phyloP scores from a whole-genome alignment of 2,888 invertebrate genomes.

The Xanthorhoe spadicearia region DNA sequence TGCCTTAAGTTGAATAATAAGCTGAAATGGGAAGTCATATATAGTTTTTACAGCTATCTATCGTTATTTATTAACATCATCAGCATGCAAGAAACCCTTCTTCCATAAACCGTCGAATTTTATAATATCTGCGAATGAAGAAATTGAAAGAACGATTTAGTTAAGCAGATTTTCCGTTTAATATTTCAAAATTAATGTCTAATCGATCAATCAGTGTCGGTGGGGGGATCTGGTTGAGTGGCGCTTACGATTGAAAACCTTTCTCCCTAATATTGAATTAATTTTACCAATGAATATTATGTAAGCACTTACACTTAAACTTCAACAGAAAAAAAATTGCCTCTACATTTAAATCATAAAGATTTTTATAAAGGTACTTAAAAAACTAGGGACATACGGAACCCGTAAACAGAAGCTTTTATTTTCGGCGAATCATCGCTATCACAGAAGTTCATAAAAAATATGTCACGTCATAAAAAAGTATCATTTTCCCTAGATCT shows the following conservation, averaged over 20 bases:
- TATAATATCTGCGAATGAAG: neutral
- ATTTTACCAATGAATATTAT: slow-evolving; percentile 9
- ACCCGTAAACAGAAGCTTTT: slow-evolving; percentile 1
- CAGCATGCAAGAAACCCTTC: too few relatives aligned
- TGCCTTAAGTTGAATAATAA: too few relatives aligned
- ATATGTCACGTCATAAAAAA: slow-evolving; percentile 21
- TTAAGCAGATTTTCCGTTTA: slow-evolving; percentile 38
- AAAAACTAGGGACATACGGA: neutral
- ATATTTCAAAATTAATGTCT: slow-evolving; percentile 63
- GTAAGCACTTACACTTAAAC: neutral
- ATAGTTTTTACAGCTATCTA: too few relatives aligned
- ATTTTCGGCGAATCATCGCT: neutral
- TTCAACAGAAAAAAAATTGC: neutral
- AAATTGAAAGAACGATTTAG: slow-evolving; percentile 12
- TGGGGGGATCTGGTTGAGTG: slow-evolving; percentile 59
- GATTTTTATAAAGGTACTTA: neutral
- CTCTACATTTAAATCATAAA: neutral
- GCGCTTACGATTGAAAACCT: slow-evolving; percentile 34
- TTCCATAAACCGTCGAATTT: neutral
- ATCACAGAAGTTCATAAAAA: slow-evolving; percentile 12
- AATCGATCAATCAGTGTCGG: slow-evolving; percentile 72
- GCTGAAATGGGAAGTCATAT: too few relatives aligned
- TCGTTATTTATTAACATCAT: too few relatives aligned
- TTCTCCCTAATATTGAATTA: slow-evolving; percentile 19
- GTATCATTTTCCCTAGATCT: slow-evolving; percentile 24